A percentile compares a stretch with the other conserved stretches of the same genome.
Evolutionary conservation across 2,797 vertebrate genomes (phyloP).

Genomic region (Tympanoctomys barrerae): DNA sequence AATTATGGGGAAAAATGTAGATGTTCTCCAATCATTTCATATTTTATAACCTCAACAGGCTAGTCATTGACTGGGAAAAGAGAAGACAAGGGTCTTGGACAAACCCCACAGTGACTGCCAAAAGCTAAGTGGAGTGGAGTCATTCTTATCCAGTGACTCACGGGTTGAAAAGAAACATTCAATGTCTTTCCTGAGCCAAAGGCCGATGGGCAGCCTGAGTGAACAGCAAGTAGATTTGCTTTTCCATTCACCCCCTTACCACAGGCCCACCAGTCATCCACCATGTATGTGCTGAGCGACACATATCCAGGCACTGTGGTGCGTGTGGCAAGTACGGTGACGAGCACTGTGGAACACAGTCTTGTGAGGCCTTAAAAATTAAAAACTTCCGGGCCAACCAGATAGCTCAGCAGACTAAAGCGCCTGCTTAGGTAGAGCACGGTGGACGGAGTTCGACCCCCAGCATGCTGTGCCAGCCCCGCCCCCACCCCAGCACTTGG

Average conservation of each 20-base stretch:
- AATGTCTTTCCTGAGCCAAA: not conserved
- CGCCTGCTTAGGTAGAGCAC: no score
- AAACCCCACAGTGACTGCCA: not conserved
- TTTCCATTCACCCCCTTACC: not conserved
- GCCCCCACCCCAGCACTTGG: no score
- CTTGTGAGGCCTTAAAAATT: not conserved
- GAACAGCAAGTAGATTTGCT: not conserved
- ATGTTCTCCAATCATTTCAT: not conserved
- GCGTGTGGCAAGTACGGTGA: not conserved
- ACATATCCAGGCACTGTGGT: fast-evolving
- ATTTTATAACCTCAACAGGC: not conserved
- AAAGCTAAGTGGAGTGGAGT: not conserved
- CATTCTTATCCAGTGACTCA: not conserved
- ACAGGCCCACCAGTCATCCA: not conserved
- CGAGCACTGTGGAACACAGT: not conserved
- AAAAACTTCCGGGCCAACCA: no score
- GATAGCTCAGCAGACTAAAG: no score
- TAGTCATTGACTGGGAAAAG: not conserved
- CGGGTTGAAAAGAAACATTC: not conserved
- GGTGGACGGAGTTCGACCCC: no score
- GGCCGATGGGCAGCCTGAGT: not conserved
- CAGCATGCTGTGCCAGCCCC: no score
- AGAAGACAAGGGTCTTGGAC: not conserved
- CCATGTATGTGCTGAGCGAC: not conserved
- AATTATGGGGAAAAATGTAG: no score